Conservation (phyloP, 2,113 vertebrate genomes). For the Pterophyllum scalare region DNA sequence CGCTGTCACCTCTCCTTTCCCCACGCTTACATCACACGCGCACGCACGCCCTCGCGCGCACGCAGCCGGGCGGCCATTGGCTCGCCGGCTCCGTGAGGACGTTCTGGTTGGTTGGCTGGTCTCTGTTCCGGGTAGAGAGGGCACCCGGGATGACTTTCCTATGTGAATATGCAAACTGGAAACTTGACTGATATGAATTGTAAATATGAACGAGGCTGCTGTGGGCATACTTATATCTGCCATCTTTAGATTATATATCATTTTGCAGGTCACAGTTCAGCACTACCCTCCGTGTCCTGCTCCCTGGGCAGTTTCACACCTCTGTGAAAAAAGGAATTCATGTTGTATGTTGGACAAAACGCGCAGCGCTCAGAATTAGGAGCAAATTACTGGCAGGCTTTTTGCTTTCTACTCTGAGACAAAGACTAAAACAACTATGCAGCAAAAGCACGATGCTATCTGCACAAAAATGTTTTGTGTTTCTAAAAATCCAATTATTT, state of each 20-base stretch:
- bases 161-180: conserved; percentile 47
- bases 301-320: background rate
- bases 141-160: conserved; percentile 40
- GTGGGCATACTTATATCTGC: conserved; percentile 8
- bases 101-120: conserved; percentile 62
- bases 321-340: background rate
- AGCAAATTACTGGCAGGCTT: conserved; percentile 5
- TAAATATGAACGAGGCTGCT: conserved; percentile 27
- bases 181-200: conserved; percentile 1
- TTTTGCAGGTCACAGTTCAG: background rate
- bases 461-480: conserved; percentile 3
- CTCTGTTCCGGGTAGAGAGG: conserved; percentile 44
- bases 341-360: conserved; percentile 11
- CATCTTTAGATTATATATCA: background rate
- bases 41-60: background rate
- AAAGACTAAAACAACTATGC: conserved; percentile 10
- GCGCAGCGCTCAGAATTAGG: background rate
- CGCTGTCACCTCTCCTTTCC: conserved; percentile 76
- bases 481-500: conserved; percentile 18
- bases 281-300: background rate
- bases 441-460: background rate
- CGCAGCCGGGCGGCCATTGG: conserved; percentile 42
- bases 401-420: background rate
- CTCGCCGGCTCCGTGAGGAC: conserved; percentile 36
- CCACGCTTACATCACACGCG: conserved; percentile 69